Evolutionary conservation across 2,888 invertebrate genomes (phyloP).

Genomic region (Sussaba pulchella): DNA sequence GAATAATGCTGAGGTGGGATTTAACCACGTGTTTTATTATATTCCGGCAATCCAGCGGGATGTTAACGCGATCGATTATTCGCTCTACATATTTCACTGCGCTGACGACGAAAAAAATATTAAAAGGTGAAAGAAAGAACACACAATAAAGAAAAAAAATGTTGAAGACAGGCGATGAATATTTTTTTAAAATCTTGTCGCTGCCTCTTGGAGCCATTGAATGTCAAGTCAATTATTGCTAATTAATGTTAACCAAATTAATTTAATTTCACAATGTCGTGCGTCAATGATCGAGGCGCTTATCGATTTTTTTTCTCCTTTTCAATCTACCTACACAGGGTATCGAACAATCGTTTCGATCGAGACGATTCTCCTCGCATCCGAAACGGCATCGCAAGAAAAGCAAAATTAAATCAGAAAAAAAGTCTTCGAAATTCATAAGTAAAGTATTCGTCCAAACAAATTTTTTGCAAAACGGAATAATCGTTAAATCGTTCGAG

Average conservation of each 20-base stretch:
- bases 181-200: slow-evolving; percentile 1
- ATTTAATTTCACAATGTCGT: slow-evolving; percentile 39
- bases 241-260: slow-evolving; percentile 34
- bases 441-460: slow-evolving; percentile 33
- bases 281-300: slow-evolving; percentile 21
- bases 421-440: slow-evolving; percentile 33
- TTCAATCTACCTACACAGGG: slow-evolving; percentile 62
- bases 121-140: slow-evolving; percentile 4
- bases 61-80: not conserved
- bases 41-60: slow-evolving; percentile 27
- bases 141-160: not conserved
- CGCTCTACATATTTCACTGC: slow-evolving; percentile 28
- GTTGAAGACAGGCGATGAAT: too few relatives aligned
- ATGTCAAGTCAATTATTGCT: slow-evolving; percentile 58
- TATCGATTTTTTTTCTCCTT: slow-evolving; percentile 17
- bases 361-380: slow-evolving; percentile 1
- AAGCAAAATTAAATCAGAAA: too few relatives aligned
- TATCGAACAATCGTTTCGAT: slow-evolving; percentile 51
- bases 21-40: not conserved
- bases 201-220: slow-evolving; percentile 37
- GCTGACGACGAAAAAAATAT: slow-evolving; percentile 17
- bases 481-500: slow-evolving; percentile 50
- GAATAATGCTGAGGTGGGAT: slow-evolving; percentile 68
- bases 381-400: too few relatives aligned
- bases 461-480: slow-evolving; percentile 36